phyloP scores from a whole-genome alignment of 2,888 invertebrate genomes.

The Drosophila prostipennis region DNA sequence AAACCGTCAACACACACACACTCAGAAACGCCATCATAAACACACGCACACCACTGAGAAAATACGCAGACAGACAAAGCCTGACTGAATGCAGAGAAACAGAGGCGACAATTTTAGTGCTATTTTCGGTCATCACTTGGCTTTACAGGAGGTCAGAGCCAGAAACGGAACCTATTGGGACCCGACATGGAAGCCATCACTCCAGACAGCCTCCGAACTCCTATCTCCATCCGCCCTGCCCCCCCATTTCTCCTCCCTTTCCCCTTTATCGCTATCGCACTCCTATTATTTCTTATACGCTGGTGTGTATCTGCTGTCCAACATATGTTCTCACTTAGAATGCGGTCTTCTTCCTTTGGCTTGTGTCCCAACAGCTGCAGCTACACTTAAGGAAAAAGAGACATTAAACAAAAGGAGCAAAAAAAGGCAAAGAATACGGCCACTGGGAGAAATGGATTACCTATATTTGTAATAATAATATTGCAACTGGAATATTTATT shows the following conservation, averaged over 20 bases:
- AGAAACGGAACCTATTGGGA: constrained; percentile 27
- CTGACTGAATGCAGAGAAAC: constrained; percentile 26
- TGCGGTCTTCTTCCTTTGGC: constrained; percentile 20
- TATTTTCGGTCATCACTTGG: constrained; percentile 49
- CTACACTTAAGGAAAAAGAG: constrained; percentile 7
- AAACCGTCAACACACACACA: not conserved
- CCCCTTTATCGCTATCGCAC: constrained; percentile 21
- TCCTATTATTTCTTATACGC: constrained; percentile 21
- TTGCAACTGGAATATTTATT: too few relatives aligned
- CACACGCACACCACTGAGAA: not conserved
- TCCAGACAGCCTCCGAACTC: not conserved
- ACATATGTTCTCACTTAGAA: constrained; percentile 57
- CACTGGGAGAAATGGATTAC: not conserved
- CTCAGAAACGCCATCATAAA: not conserved
- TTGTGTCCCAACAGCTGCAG: constrained; percentile 20
- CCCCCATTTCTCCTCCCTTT: not conserved
- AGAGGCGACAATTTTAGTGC: constrained; percentile 65
- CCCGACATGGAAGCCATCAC: constrained; percentile 30
- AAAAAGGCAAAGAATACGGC: too few relatives aligned
- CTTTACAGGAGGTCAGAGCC: constrained; percentile 21
- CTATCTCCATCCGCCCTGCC: not conserved
- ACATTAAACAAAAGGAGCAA: not conserved
- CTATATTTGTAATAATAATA: too few relatives aligned
- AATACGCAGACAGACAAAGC: constrained; percentile 27
- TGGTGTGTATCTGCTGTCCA: constrained; percentile 46